Conservation (phyloP, 2,888 invertebrate genomes). For the Drosophila quasianomalipes region DNA sequence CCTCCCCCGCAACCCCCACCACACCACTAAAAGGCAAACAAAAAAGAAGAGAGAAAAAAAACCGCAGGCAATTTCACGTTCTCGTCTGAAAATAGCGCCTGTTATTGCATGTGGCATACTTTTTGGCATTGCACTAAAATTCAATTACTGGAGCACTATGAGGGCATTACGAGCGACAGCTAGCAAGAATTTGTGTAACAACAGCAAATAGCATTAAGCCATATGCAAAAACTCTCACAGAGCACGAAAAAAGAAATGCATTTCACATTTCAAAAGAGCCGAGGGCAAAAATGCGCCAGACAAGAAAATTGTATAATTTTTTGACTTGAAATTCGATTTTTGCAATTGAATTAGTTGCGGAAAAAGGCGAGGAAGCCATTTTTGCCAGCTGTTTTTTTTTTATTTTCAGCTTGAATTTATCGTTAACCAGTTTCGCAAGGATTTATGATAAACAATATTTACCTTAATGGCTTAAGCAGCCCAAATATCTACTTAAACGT, state of each 20-base stretch:
- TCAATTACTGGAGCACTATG: conserved; percentile 45
- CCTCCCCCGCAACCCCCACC: not conserved
- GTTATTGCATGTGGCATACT: conserved; percentile 63
- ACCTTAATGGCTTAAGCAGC: not conserved
- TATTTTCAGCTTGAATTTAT: not conserved
- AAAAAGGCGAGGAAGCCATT: not conserved
- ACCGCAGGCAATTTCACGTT: conserved; percentile 70
- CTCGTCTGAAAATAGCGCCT: conserved; percentile 48
- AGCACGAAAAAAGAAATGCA: not conserved
- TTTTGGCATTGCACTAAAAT: conserved; percentile 48
- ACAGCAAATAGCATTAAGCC: conserved; percentile 12
- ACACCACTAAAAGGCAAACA: conserved; percentile 1
- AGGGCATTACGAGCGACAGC: conserved; percentile 13
- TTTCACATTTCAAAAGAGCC: not conserved
- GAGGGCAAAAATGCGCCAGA: not conserved
- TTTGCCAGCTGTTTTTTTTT: not conserved
- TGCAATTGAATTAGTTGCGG: not conserved
- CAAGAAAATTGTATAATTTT: not conserved
- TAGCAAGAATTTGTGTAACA: conserved; percentile 1
- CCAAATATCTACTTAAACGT: not conserved
- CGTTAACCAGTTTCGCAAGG: not conserved
- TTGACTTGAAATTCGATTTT: conserved; percentile 5
- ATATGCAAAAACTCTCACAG: conserved; percentile 4
- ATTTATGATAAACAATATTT: not conserved
- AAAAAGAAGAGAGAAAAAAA: conserved; percentile 24